phyloP scores from a whole-genome alignment of 2,797 vertebrate genomes.

The Spondyliosoma cantharus region DNA sequence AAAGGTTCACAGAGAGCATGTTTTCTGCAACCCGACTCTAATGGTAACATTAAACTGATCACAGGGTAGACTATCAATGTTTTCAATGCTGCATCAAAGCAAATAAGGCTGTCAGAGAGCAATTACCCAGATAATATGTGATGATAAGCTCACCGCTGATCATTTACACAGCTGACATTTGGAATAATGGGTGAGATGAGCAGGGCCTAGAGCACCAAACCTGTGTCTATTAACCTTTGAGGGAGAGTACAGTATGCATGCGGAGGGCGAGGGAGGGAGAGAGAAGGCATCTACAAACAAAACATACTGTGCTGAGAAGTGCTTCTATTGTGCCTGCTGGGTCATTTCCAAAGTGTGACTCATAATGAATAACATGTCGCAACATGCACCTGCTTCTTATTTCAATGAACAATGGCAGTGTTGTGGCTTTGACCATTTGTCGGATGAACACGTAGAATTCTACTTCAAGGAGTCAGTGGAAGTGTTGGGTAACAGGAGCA shows the following conservation, averaged over 20 bases:
- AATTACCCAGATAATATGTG: slow-evolving; percentile 76
- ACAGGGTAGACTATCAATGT: slow-evolving; percentile 26
- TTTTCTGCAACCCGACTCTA: slow-evolving; percentile 28
- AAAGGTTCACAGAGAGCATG: slow-evolving; percentile 29
- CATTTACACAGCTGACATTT: slow-evolving; percentile 79
- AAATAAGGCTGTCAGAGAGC: slow-evolving; percentile 69
- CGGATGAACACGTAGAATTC: neutral
- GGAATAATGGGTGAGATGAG: slow-evolving; percentile 68
- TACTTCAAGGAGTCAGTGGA: slow-evolving; percentile 17
- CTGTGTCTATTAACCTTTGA: slow-evolving; percentile 74
- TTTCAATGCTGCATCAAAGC: slow-evolving; percentile 57
- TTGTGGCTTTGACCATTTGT: slow-evolving; percentile 14
- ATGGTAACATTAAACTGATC: slow-evolving; percentile 32
- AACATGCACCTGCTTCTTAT: slow-evolving; percentile 25
- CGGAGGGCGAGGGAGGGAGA: slow-evolving; percentile 2
- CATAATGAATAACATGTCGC: slow-evolving; percentile 32
- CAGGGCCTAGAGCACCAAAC: slow-evolving; percentile 40
- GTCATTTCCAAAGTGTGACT: slow-evolving; percentile 29
- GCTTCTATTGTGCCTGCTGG: slow-evolving; percentile 1
- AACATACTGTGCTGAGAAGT: slow-evolving; percentile 1
- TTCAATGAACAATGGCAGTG: neutral
- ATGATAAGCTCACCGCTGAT: slow-evolving; percentile 72
- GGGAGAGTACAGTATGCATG: slow-evolving; percentile 41
- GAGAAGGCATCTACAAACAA: neutral
- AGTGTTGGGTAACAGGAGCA: slow-evolving; percentile 1